Percentiles rank a stretch among this genome's conserved stretches.
Conservation (phyloP, 1,140 invertebrate species). For the Nasonia giraulti region DNA sequence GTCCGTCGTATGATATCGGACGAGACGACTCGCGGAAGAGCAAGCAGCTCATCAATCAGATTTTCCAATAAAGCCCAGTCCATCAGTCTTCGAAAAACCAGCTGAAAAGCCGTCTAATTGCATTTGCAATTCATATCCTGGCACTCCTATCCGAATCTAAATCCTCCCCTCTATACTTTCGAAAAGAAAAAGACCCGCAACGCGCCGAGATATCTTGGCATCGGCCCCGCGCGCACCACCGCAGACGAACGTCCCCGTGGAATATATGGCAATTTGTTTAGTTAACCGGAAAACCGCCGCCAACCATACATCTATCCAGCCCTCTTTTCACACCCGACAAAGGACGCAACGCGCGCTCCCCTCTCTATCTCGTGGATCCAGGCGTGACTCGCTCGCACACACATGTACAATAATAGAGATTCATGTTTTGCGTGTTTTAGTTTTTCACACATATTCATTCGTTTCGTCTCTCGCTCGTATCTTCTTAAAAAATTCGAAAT, state of each 20-base stretch:
- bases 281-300: conserved; percentile 28
- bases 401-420: neutral
- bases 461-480: neutral
- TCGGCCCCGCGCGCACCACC: neutral
- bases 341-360: neutral
- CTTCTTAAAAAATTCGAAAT: conserved; percentile 1
- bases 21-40: neutral
- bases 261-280: conserved; percentile 20
- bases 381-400: neutral
- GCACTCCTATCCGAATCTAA: neutral
- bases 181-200: neutral
- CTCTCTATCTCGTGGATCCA: neutral
- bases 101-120: neutral
- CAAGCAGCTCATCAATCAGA: neutral
- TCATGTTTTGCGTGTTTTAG: neutral
- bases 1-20: no score
- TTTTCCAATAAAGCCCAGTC: neutral
- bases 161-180: neutral
- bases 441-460: neutral
- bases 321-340: neutral
- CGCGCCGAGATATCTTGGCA: no score
- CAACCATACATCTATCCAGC: neutral
- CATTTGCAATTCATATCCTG: neutral
- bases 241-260: neutral
- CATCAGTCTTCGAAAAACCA: neutral